phyloP scores from a whole-genome alignment of 2,113 vertebrate species.

The Pampusana beccarii region DNA sequence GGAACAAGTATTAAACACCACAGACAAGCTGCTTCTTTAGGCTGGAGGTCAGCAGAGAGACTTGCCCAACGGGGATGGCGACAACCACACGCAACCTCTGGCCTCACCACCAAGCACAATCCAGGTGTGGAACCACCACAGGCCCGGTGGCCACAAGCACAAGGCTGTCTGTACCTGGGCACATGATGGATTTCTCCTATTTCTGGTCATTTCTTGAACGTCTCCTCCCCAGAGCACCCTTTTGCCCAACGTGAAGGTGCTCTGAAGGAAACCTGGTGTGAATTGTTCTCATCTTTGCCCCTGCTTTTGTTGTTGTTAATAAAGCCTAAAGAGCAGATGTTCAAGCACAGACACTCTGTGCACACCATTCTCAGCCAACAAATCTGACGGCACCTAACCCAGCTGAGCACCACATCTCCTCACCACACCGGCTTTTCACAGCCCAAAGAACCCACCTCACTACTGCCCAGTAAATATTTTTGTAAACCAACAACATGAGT shows the following conservation, averaged over 20 bases:
- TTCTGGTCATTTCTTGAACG: background rate
- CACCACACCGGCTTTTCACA: background rate
- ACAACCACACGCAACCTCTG: background rate
- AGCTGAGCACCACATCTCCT: background rate
- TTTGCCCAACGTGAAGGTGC: rapidly evolving
- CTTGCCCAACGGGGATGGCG: background rate
- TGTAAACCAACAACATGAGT: background rate
- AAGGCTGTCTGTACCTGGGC: background rate
- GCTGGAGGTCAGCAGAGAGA: background rate
- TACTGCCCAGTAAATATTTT: background rate
- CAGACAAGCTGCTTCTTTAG: background rate
- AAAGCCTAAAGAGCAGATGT: background rate
- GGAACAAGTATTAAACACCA: background rate
- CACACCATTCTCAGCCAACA: background rate
- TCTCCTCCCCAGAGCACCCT: background rate
- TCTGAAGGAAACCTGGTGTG: background rate
- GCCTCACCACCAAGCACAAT: background rate
- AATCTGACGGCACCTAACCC: background rate
- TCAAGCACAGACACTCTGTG: background rate
- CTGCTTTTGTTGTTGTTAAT: background rate
- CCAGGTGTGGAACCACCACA: background rate
- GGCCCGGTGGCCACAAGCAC: background rate
- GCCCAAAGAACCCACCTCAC: background rate
- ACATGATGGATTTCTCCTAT: background rate
- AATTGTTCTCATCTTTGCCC: background rate